A percentile compares a stretch with the other conserved stretches of the same genome.
phyloP scores from a whole-genome alignment of 2,888 invertebrate species.

The Lysandra bellargus region DNA sequence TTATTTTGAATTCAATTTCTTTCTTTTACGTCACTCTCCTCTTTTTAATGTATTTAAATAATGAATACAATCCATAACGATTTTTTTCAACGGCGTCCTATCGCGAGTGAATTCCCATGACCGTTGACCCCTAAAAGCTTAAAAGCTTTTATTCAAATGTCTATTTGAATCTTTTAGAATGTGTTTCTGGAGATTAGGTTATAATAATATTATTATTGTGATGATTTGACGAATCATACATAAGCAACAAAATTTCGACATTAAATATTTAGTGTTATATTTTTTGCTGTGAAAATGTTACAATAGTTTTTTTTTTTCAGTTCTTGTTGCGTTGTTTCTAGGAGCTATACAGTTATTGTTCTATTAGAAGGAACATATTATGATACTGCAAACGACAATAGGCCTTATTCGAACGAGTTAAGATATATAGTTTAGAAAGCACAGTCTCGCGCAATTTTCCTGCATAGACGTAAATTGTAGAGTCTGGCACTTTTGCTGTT shows the following conservation, averaged over 20 bases:
- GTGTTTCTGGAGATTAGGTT: not conserved
- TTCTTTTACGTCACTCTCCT: not conserved
- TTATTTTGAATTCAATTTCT: not conserved
- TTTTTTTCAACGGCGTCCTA: not conserved
- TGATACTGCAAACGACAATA: not conserved
- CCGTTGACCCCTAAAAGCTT: not conserved
- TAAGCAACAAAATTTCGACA: not conserved
- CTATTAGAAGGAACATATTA: not conserved
- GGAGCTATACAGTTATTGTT: not conserved
- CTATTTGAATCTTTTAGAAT: not conserved
- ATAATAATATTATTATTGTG: not conserved
- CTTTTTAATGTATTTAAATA: not conserved
- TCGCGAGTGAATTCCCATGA: not conserved
- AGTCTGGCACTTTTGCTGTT: not conserved
- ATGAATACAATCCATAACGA: not conserved
- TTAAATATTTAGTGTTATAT: not conserved
- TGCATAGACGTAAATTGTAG: not conserved
- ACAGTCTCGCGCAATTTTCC: not conserved
- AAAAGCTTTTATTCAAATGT: not conserved
- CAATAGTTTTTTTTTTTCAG: not conserved
- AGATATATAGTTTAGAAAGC: not conserved
- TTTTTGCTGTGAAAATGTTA: not conserved
- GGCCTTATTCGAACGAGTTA: not conserved
- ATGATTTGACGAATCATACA: too few relatives aligned
- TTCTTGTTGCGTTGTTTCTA: not conserved